Percentiles rank a stretch among this genome's conserved stretches.
These are phyloP conservation scores for Eulemur albifrons DNA, from an alignment of 2,797 vertebrate species.

Conservation along the genomic window DNA sequence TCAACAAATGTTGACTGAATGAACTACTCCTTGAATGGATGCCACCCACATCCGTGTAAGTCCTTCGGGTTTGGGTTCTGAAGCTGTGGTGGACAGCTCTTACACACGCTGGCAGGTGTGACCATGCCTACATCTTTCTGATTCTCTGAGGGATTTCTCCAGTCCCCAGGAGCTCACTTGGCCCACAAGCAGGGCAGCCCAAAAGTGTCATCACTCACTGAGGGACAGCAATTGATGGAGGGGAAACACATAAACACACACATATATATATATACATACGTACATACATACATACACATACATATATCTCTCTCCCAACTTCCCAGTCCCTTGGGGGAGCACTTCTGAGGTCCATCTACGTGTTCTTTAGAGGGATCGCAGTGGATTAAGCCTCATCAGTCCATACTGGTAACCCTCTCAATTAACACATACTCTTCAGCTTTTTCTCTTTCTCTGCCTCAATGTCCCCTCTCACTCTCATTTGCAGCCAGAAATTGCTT, in stretches of 20 bases:
- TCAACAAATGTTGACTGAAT: background rate
- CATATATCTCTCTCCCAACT: background rate
- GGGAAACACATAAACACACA: background rate
- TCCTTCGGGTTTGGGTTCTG: background rate
- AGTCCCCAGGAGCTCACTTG: background rate
- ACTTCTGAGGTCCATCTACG: background rate
- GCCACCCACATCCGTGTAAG: background rate
- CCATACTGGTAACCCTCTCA: background rate
- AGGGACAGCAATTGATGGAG: background rate
- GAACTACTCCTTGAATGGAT: background rate
- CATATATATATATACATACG: rapidly evolving
- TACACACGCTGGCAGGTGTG: background rate
- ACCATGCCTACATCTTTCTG: background rate
- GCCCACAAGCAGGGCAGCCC: background rate
- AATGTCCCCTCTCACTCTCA: background rate
- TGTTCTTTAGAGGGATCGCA: background rate
- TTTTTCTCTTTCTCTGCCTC: background rate
- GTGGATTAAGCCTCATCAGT: background rate
- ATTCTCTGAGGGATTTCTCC: background rate
- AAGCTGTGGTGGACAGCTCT: background rate
- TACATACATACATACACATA: background rate
- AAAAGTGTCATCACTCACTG: background rate
- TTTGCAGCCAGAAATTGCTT: background rate
- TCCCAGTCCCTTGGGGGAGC: background rate
- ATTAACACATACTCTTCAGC: background rate